Evolutionary conservation across 2,797 vertebrate species (phyloP).

Genomic region (Rhodeus uyekii): DNA sequence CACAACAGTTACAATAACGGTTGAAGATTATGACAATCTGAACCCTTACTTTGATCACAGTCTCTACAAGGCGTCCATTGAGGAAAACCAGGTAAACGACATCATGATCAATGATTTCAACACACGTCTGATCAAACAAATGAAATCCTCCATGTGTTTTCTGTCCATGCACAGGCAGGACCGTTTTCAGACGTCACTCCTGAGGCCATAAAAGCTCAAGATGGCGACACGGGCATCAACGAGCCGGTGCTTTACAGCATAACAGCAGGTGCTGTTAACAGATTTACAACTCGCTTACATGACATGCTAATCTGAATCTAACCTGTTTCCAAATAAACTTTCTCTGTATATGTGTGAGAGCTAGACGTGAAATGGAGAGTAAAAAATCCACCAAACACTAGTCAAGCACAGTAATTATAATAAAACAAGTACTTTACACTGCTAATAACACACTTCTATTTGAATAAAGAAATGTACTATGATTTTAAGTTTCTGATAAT

Average conservation of each 20-base stretch:
- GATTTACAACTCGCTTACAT: neutral
- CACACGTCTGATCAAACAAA: neutral
- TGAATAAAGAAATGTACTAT: neutral
- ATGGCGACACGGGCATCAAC: conserved; percentile 81
- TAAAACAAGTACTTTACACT: neutral
- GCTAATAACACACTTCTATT: neutral
- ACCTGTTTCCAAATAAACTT: neutral
- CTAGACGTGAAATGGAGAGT: neutral
- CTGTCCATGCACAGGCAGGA: conserved; percentile 62
- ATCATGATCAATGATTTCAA: neutral
- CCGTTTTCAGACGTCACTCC: conserved; percentile 64
- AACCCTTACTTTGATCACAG: conserved; percentile 77
- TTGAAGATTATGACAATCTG: conserved; percentile 78
- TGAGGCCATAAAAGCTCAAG: conserved; percentile 75
- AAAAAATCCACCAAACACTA: neutral
- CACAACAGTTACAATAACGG: conserved; percentile 60
- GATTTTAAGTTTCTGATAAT: neutral
- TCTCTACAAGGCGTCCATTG: conserved; percentile 69
- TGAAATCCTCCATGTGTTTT: neutral
- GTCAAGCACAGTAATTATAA: neutral
- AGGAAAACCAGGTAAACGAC: conserved; percentile 72
- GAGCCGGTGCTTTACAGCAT: conserved; percentile 74
- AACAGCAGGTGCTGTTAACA: conserved; percentile 64
- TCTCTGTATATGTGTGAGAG: neutral
- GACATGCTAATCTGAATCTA: neutral